A percentile compares a stretch with the other conserved stretches of the same genome.
Evolutionary conservation across 1,140 invertebrate genomes (phyloP).

Genomic region (Drusus annulatus): DNA sequence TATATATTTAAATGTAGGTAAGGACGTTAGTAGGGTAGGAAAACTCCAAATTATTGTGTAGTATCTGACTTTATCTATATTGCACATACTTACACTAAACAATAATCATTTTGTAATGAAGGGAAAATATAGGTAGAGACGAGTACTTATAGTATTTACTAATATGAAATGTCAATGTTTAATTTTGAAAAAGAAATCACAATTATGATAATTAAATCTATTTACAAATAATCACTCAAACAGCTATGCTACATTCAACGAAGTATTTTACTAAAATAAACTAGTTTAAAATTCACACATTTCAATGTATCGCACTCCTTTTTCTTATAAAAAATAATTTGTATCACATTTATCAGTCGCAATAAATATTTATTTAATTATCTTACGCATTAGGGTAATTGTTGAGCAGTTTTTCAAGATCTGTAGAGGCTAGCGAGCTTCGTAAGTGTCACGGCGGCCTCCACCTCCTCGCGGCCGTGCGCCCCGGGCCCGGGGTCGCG

Average conservation of each 20-base stretch:
- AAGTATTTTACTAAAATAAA: background rate
- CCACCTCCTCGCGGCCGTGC: constrained; percentile 78
- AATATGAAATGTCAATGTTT: constrained; percentile 15
- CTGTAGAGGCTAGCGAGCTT: constrained; percentile 67
- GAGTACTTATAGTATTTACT: background rate
- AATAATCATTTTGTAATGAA: no score
- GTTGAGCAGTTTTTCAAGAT: constrained; percentile 40
- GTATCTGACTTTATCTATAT: no score
- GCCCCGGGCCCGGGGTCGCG: background rate
- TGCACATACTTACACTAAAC: no score
- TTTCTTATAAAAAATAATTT: constrained; percentile 30
- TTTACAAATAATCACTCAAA: constrained; percentile 35
- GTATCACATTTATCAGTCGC: constrained; percentile 52
- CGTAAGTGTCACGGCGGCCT: constrained; percentile 79
- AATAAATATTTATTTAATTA: constrained; percentile 42
- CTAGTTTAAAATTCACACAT: constrained; percentile 34
- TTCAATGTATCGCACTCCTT: constrained; percentile 18
- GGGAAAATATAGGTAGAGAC: no score
- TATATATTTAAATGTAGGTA: no score
- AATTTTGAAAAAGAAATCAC: constrained; percentile 38
- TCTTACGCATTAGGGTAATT: constrained; percentile 21
- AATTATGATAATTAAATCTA: constrained; percentile 14
- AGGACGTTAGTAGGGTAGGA: no score
- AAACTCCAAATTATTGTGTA: no score
- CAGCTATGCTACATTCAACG: background rate